A percentile compares a stretch with the other conserved stretches of the same genome.
Evolutionary conservation across 2,888 invertebrate species (phyloP).

Genomic region (Cryptops parisi): DNA sequence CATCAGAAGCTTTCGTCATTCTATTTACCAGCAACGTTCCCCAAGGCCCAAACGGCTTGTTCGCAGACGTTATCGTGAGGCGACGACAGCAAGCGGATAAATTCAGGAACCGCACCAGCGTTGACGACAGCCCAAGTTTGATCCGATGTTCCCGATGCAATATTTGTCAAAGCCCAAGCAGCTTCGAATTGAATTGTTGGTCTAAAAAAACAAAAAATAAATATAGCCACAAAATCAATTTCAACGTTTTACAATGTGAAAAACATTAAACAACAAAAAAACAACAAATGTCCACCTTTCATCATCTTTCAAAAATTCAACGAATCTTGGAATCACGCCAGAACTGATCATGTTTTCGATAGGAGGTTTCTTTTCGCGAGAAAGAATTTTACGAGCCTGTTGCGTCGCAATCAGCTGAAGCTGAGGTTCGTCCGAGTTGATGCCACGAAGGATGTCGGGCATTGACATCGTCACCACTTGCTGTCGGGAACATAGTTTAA

Average conservation of each 20-base stretch:
- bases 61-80: constrained; percentile 57
- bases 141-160: constrained; percentile 83
- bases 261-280: neutral
- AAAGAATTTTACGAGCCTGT: constrained; percentile 71
- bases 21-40: constrained; percentile 80
- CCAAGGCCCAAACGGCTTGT: constrained; percentile 95
- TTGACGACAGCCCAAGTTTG: constrained; percentile 79
- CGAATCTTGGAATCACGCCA: constrained; percentile 69
- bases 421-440: constrained; percentile 48
- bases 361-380: constrained; percentile 77
- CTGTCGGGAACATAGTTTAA: neutral
- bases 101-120: constrained; percentile 64
- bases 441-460: constrained; percentile 23
- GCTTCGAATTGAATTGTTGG: constrained; percentile 71
- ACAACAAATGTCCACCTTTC: constrained; percentile 31
- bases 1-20: neutral
- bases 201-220: constrained; percentile 20
- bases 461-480: neutral
- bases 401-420: constrained; percentile 56
- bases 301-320: constrained; percentile 53
- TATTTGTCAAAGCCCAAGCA: constrained; percentile 94
- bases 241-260: neutral
- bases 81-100: constrained; percentile 56
- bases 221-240: neutral
- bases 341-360: constrained; percentile 69